Base-by-base conservation (phyloP, 2,888 invertebrate genomes). In the Eilema caniola region DNA sequence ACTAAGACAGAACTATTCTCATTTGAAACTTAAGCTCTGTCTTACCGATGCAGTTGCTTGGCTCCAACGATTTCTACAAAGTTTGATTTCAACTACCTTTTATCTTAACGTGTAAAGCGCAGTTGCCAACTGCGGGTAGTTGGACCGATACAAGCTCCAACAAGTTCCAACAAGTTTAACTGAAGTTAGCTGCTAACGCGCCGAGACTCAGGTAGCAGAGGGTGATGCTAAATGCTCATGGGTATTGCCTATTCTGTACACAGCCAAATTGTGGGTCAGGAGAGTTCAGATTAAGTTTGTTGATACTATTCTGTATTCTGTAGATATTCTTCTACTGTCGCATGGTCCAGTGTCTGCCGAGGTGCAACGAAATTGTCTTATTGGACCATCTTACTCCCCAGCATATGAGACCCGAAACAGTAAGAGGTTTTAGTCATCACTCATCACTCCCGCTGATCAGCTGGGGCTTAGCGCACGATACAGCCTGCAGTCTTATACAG, bases 101-200 rank as follows among this genome's bases (percentile, higher is more conserved):
- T 74, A 78, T 74, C 75, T 76, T 69, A 75, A 72, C 69, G 68
- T 69, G 62, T 65, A 67, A 28, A 53, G 62, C 37, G 37, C 70
- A 77, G 69, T 74, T 69, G 74, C 72, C 64, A 71, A 67, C 59
- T 67, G 63, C 62, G 59, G 47, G 59, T 57, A 62, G 57, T 78
- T 71, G 67, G 62, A 53, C 66, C 66, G 74, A 75, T 74, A 70
- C 73, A 72, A 79, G 72, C 77, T 75, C 60, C 41, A 67, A 76
- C 69, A 67, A 83, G 72, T 79, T 75, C 60, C 37, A 67, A 76
- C 70, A 67, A 82, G 80, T 75, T 80, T 69, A 59, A 67, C 61
- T 31, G 33, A 72, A 78, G 79, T 84, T 82, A 72, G 72, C 66
- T 62, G 73, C 69, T 75, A 76, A 76, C 65, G 57, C 69, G 72